Conservation (phyloP, 2,888 invertebrate genomes). For the Cecidostiba fungosa region DNA sequence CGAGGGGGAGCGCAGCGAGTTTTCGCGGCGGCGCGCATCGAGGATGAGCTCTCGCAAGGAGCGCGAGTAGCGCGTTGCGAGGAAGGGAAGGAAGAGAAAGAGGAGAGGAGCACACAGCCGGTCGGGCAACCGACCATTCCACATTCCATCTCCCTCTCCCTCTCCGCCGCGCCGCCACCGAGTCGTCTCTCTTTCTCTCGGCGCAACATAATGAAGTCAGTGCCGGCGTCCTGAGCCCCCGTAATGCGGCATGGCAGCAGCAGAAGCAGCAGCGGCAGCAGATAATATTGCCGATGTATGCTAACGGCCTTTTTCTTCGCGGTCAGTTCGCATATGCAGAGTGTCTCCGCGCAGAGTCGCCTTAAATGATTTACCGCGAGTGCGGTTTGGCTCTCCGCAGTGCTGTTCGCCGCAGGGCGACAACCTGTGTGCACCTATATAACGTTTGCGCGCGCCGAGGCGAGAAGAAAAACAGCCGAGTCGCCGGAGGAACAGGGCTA, state of each 20-base stretch:
- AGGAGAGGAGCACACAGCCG: constrained; percentile 2
- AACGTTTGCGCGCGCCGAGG: not conserved
- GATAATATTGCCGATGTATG: constrained; percentile 78
- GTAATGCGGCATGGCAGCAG: constrained; percentile 75
- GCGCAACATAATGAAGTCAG: constrained; percentile 77
- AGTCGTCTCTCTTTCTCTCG: constrained; percentile 34
- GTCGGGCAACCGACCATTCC: constrained; percentile 61
- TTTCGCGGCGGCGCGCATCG: not conserved
- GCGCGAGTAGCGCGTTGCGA: not conserved
- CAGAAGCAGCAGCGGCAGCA: constrained; percentile 56
- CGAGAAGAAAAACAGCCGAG: not conserved
- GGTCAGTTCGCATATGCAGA: not conserved
- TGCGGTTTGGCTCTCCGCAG: not conserved
- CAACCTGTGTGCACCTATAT: not conserved
- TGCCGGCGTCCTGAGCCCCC: constrained; percentile 75
- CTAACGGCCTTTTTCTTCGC: constrained; percentile 70
- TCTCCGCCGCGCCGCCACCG: not conserved
- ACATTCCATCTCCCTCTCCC: constrained; percentile 58
- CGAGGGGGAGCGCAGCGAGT: not conserved
- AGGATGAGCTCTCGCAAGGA: not conserved
- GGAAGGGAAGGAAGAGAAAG: not conserved
- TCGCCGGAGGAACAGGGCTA: not conserved
- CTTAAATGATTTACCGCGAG: constrained; percentile 22
- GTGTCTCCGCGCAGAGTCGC: not conserved
- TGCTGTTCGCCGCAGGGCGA: not conserved